Evolutionary conservation across 2,113 vertebrate species (phyloP).

Genomic region (Meriones unguiculatus): DNA sequence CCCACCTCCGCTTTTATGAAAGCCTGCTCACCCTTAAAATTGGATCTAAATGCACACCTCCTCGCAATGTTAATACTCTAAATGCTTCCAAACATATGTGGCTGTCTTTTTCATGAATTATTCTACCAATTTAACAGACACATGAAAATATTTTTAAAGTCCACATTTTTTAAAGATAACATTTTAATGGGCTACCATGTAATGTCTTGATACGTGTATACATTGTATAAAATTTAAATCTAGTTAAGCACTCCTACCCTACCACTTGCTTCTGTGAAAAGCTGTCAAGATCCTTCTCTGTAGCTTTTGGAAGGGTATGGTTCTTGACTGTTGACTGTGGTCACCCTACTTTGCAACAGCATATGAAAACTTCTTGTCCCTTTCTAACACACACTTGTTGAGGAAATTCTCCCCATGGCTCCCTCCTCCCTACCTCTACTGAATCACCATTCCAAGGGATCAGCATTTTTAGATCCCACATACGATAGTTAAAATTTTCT

Average conservation of each 20-base stretch:
- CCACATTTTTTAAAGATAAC: too few relatives aligned
- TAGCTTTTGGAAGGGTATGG: neutral
- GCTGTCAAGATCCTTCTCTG: neutral
- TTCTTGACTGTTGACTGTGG: neutral
- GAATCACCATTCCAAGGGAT: neutral
- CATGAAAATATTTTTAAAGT: neutral
- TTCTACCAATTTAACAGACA: neutral
- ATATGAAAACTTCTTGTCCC: neutral
- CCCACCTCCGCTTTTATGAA: neutral
- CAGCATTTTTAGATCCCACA: neutral
- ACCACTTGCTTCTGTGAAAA: neutral
- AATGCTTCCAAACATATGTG: neutral
- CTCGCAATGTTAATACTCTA: slow-evolving; percentile 5
- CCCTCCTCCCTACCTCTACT: neutral
- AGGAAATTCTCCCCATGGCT: neutral
- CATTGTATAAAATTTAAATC: neutral
- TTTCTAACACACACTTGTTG: neutral
- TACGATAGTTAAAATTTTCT: neutral
- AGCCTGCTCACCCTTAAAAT: neutral
- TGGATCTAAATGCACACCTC: neutral
- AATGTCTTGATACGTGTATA: neutral
- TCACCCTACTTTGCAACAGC: neutral
- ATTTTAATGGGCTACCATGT: neutral
- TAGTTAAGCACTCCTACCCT: neutral
- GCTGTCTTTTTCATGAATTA: neutral